Conservation (phyloP, 2,797 vertebrate species). For the Ceryle rudis region DNA sequence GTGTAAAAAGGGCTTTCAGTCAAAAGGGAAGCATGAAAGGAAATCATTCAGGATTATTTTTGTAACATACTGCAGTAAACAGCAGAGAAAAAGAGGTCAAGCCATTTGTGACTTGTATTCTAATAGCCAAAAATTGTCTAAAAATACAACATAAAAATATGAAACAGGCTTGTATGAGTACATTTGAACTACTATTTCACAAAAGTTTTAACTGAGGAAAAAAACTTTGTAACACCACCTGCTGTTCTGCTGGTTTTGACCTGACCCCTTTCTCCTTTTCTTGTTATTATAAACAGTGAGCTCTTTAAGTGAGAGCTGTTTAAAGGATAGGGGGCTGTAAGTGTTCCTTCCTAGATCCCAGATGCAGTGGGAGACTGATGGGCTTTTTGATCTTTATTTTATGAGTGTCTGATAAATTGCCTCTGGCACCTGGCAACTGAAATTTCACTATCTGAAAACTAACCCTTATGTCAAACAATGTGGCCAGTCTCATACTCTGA, state of each 20-base stretch:
- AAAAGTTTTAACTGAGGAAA: constrained; percentile 66
- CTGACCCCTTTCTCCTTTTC: constrained; percentile 85
- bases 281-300: constrained; percentile 89
- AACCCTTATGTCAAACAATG: constrained; percentile 83
- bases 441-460: constrained; percentile 84
- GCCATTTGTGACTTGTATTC: constrained; percentile 11
- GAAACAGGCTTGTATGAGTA: constrained; percentile 16
- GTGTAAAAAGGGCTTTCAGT: constrained; percentile 32
- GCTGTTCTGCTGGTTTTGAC: constrained; percentile 81
- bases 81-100: constrained; percentile 35
- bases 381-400: constrained; percentile 85
- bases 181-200: constrained; percentile 60
- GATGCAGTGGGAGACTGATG: constrained; percentile 79
- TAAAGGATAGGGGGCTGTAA: constrained; percentile 80
- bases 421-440: constrained; percentile 86
- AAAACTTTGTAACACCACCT: constrained; percentile 83
- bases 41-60: constrained; percentile 33
- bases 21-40: constrained; percentile 55
- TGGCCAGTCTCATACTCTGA: constrained; percentile 69
- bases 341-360: constrained; percentile 84
- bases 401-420: constrained; percentile 84
- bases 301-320: constrained; percentile 88
- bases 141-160: constrained; percentile 67
- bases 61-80: constrained; percentile 33
- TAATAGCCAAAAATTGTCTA: constrained; percentile 48